Percentiles rank a stretch among this genome's conserved stretches.
phyloP scores from a whole-genome alignment of 2,888 invertebrate genomes.

The Drosophila borborema region DNA sequence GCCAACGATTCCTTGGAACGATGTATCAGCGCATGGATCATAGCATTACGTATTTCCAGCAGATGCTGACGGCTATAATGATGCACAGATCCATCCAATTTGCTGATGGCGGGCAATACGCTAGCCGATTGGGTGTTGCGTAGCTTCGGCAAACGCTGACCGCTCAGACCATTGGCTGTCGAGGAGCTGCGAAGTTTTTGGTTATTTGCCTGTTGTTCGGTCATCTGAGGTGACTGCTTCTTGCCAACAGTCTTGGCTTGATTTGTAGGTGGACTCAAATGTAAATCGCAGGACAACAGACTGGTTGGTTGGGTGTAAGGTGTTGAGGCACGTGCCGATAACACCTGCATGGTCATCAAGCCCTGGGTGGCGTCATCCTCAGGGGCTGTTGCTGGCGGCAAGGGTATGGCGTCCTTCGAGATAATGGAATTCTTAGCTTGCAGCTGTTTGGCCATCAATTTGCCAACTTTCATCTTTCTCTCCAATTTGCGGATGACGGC shows the following conservation, averaged over 20 bases:
- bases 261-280: slow-evolving; percentile 58
- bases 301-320: slow-evolving; percentile 76
- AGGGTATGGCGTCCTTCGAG: slow-evolving; percentile 69
- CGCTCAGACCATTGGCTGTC: not conserved
- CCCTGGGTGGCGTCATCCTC: slow-evolving; percentile 77
- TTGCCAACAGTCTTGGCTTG: slow-evolving; percentile 9
- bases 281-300: slow-evolving; percentile 76
- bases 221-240: slow-evolving; percentile 3
- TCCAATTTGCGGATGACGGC: slow-evolving; percentile 53
- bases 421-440: slow-evolving; percentile 39
- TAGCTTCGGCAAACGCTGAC: slow-evolving; percentile 37
- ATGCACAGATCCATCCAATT: slow-evolving; percentile 15
- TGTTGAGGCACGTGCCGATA: slow-evolving; percentile 82
- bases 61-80: slow-evolving; percentile 75
- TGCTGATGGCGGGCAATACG: slow-evolving; percentile 14
- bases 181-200: slow-evolving; percentile 6
- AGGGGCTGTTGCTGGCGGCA: slow-evolving; percentile 46
- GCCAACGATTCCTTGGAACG: slow-evolving; percentile 53
- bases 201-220: not conserved
- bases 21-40: slow-evolving; percentile 58
- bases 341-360: slow-evolving; percentile 71
- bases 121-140: slow-evolving; percentile 18
- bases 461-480: slow-evolving; percentile 58
- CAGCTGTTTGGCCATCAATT: slow-evolving; percentile 58
- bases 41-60: slow-evolving; percentile 75